These are phyloP conservation scores for Steinernema feltiae DNA, from an alignment of 1,140 invertebrate genomes.

Conservation along the genomic window DNA sequence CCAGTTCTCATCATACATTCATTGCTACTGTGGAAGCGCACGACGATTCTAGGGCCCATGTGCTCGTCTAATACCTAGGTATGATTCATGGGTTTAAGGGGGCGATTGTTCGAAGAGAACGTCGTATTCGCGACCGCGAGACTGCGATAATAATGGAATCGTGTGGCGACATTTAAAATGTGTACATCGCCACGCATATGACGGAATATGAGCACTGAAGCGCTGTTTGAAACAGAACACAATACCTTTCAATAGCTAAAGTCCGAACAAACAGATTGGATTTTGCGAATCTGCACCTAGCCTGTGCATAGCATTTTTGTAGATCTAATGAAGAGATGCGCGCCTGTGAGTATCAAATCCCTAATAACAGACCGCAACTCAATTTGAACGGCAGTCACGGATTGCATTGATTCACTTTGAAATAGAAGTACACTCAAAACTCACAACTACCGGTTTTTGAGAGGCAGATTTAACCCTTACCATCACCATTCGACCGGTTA, in stretches of 20 bases:
- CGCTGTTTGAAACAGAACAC: too few relatives aligned
- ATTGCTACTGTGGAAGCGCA: background rate
- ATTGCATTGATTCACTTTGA: background rate
- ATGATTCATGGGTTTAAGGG: background rate
- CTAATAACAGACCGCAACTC: background rate
- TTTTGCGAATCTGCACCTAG: too few relatives aligned
- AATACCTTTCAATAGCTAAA: too few relatives aligned
- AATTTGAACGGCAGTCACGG: background rate
- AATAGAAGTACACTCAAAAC: background rate
- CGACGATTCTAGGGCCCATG: background rate
- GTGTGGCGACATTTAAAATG: background rate
- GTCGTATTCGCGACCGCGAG: background rate
- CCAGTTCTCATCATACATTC: background rate
- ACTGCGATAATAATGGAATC: background rate
- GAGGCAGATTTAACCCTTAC: slow-evolving; percentile 11
- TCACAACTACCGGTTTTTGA: background rate
- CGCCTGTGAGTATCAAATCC: too few relatives aligned
- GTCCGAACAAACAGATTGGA: too few relatives aligned
- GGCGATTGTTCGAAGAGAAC: background rate
- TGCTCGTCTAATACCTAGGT: background rate
- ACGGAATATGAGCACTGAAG: too few relatives aligned
- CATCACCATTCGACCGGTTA: slow-evolving; percentile 3
- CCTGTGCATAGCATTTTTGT: too few relatives aligned
- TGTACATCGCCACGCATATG: background rate
- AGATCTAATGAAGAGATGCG: too few relatives aligned